These are phyloP conservation scores for Sebastes oblongus DNA, from an alignment of 2,797 vertebrate genomes.

Conservation along the genomic window DNA sequence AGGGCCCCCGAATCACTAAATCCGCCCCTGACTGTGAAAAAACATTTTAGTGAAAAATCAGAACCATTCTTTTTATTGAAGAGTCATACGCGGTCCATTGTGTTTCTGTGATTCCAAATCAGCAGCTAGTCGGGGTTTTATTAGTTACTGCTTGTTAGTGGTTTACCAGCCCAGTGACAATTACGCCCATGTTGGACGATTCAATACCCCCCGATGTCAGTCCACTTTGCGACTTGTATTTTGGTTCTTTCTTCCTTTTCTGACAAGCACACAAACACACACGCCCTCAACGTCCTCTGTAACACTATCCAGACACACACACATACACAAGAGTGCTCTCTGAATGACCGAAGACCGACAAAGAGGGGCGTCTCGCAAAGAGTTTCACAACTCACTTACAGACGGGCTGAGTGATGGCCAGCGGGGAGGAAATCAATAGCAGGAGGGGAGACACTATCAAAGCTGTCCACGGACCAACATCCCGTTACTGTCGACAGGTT, in stretches of 20 bases:
- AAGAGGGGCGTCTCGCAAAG: conserved; percentile 65
- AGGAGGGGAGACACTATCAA: conserved; percentile 75
- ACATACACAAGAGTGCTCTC: conserved; percentile 46
- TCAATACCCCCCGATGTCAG: background rate
- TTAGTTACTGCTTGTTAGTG: too few species aligned
- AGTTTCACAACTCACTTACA: conserved; percentile 80
- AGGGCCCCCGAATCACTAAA: too few species aligned
- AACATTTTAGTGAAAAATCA: too few species aligned
- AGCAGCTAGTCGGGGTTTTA: too few species aligned
- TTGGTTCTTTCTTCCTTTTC: background rate
- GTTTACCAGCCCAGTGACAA: too few species aligned
- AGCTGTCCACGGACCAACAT: conserved; percentile 73
- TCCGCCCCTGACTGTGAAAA: too few species aligned
- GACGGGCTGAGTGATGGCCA: conserved; percentile 75
- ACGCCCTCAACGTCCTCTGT: conserved; percentile 35
- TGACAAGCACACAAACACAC: background rate
- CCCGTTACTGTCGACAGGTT: conserved; percentile 65
- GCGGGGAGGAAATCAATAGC: conserved; percentile 77
- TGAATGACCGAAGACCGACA: conserved; percentile 63
- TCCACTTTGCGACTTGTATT: background rate
- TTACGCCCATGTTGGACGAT: too few species aligned
- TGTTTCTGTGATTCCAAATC: too few species aligned
- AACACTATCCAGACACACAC: conserved; percentile 47
- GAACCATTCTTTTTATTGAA: too few species aligned
- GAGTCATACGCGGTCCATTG: too few species aligned